Evolutionary conservation across 2,113 vertebrate species (phyloP).

Genomic region (Agapornis roseicollis): DNA sequence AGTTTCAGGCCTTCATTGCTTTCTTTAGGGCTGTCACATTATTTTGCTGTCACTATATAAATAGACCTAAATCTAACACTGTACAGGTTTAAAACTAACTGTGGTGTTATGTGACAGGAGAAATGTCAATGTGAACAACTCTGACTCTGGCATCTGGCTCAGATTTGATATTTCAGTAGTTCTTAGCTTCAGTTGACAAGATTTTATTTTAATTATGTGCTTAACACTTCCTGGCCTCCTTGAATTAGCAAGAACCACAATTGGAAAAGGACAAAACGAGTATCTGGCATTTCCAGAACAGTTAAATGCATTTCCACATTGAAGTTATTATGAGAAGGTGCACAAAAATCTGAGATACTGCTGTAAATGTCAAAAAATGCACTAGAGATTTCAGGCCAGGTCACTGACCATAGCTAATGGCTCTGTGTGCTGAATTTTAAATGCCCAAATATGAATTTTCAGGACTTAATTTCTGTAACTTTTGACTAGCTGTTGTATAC

Average conservation of each 20-base stretch:
- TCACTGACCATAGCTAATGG: not conserved
- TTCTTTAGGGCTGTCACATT: conserved; percentile 37
- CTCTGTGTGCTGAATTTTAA: not conserved
- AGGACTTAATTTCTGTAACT: not conserved
- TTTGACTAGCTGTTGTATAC: not conserved
- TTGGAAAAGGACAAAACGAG: not conserved
- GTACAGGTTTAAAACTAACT: conserved; percentile 52
- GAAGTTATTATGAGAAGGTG: not conserved
- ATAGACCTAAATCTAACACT: conserved; percentile 18
- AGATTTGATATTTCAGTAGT: conserved; percentile 24
- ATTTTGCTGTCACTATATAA: conserved; percentile 53
- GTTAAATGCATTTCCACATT: not conserved
- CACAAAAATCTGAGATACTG: not conserved
- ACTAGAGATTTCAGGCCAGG: not conserved
- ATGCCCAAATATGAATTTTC: not conserved
- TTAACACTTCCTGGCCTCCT: conserved; percentile 19
- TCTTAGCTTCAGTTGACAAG: not conserved
- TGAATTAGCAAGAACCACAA: not conserved
- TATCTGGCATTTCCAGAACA: not conserved
- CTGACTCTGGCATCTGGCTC: not conserved
- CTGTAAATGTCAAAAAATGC: not conserved
- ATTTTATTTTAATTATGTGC: conserved; percentile 57
- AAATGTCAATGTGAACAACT: conserved; percentile 41
- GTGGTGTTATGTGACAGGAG: conserved; percentile 47
- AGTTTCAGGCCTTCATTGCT: conserved; percentile 18